Percentiles rank a stretch among this genome's conserved stretches.
Conservation (phyloP, 2,113 vertebrate species). For the Nibea coibor region DNA sequence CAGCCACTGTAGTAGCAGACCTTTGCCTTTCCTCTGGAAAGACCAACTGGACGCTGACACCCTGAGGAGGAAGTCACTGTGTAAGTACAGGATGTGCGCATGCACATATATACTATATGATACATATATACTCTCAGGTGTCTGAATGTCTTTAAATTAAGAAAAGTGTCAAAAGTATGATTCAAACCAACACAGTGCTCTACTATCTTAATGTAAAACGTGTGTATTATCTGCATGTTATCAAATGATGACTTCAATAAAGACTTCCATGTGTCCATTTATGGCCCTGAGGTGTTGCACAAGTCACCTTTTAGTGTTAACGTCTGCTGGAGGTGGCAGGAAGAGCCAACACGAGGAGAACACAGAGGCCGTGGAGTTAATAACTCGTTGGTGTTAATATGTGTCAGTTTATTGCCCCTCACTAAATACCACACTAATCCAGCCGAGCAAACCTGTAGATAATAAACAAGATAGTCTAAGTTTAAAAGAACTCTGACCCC, state of each 20-base stretch:
- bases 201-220: not conserved
- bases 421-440: constrained; percentile 58
- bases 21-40: constrained; percentile 94
- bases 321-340: not conserved
- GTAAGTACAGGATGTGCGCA: not conserved
- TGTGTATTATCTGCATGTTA: not conserved
- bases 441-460: constrained; percentile 30
- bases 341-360: not conserved
- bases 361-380: constrained; percentile 21
- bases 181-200: not conserved
- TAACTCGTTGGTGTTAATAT: constrained; percentile 58
- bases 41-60: constrained; percentile 93
- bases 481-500: constrained; percentile 32
- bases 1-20: constrained; percentile 98
- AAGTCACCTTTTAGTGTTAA: constrained; percentile 21
- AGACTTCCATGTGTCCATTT: not conserved
- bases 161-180: not conserved
- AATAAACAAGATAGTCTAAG: constrained; percentile 21
- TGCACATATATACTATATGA: not conserved
- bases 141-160: not conserved
- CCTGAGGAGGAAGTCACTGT: constrained; percentile 78
- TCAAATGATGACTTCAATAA: not conserved
- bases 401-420: constrained; percentile 68
- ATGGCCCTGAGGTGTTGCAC: constrained; percentile 22
- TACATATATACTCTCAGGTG: not conserved